Evolutionary conservation across 2,888 invertebrate species (phyloP).

Genomic region (Agrochola circellaris): DNA sequence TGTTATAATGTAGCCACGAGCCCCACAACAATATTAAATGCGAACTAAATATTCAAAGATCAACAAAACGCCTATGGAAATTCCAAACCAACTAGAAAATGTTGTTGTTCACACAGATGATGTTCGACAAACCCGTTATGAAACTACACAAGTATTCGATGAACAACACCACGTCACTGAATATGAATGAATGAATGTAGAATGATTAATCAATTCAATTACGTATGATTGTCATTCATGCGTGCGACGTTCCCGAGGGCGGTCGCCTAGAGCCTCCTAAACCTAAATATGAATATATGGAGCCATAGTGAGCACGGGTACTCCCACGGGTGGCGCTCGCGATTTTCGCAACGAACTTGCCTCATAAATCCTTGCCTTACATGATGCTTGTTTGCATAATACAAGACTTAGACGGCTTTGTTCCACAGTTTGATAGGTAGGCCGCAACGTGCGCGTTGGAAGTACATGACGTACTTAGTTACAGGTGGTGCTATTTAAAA

Average conservation of each 20-base stretch:
- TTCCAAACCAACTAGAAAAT: neutral
- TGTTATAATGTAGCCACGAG: neutral
- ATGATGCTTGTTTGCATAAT: constrained; percentile 91
- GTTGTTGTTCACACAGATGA: constrained; percentile 5
- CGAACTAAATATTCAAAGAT: neutral
- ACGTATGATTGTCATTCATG: constrained; percentile 70
- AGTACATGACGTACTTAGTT: constrained; percentile 66
- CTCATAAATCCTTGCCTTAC: constrained; percentile 90
- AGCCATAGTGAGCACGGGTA: constrained; percentile 79
- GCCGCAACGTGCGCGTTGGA: constrained; percentile 73
- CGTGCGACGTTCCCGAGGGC: constrained; percentile 67
- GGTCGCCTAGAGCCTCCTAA: constrained; percentile 67
- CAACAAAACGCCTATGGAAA: neutral
- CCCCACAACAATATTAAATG: neutral
- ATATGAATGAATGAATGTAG: constrained; percentile 64
- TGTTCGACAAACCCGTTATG: constrained; percentile 9
- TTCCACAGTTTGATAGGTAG: constrained; percentile 87
- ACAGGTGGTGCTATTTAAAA: constrained; percentile 58
- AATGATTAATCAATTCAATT: constrained; percentile 70
- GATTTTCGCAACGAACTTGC: constrained; percentile 87
- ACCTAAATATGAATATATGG: constrained; percentile 88
- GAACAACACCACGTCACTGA: constrained; percentile 16
- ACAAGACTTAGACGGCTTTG: constrained; percentile 89
- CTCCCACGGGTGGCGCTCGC: constrained; percentile 81
- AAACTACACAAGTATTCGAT: constrained; percentile 15